phyloP scores from a whole-genome alignment of 2,888 invertebrate species.

The Poecilobothrus nobilitatus region DNA sequence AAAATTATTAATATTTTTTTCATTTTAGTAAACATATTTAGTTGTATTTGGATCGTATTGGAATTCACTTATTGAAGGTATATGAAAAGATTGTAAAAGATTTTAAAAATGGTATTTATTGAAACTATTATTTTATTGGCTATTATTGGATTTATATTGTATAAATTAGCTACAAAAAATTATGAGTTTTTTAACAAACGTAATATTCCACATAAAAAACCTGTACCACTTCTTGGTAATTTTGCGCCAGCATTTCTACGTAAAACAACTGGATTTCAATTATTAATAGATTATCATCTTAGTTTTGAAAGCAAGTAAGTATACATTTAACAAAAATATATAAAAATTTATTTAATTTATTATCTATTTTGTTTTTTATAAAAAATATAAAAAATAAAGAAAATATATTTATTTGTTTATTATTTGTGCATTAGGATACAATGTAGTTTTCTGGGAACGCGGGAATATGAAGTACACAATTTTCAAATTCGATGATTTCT shows the following conservation, averaged over 20 bases:
- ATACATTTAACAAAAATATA: background rate
- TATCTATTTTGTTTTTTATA: too few species aligned
- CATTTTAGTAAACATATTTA: too few species aligned
- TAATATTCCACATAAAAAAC: slow-evolving; percentile 30
- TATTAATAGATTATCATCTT: background rate
- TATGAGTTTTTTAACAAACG: slow-evolving; percentile 30
- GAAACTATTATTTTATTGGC: slow-evolving; percentile 15
- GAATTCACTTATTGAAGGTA: too few species aligned
- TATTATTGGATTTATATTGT: slow-evolving; percentile 22
- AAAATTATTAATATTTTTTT: too few species aligned
- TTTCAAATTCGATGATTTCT: too few species aligned
- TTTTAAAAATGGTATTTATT: background rate
- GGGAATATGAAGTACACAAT: too few species aligned
- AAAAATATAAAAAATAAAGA: too few species aligned
- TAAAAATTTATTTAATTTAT: too few species aligned
- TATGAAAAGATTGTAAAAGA: background rate
- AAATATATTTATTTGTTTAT: too few species aligned
- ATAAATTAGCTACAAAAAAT: slow-evolving; percentile 30
- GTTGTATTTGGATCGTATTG: too few species aligned
- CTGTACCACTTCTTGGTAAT: slow-evolving; percentile 15
- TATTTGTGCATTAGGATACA: too few species aligned
- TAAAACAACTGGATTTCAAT: background rate
- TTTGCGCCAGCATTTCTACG: background rate
- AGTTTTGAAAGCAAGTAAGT: slow-evolving; percentile 3
- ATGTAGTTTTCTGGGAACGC: too few species aligned